Evolutionary conservation across 1,140 invertebrate species (phyloP).

Genomic region (Kradibia gibbosae): DNA sequence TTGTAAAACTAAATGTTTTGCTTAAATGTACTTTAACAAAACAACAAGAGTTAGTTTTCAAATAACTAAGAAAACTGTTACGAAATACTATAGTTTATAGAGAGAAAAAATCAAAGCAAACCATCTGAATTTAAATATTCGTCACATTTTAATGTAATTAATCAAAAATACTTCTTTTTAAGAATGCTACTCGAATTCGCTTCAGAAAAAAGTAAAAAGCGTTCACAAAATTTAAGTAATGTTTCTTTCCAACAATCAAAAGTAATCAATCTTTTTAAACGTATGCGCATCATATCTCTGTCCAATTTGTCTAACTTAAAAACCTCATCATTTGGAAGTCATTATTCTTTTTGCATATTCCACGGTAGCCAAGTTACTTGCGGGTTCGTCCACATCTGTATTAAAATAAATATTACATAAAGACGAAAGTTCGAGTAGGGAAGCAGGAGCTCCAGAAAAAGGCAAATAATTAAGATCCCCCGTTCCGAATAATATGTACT

Average conservation of each 20-base stretch:
- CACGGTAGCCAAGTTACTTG: too few relatives aligned
- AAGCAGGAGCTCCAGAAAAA: background rate
- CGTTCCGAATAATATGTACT: background rate
- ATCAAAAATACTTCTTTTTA: background rate
- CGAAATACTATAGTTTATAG: too few relatives aligned
- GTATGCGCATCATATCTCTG: background rate
- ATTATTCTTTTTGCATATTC: background rate
- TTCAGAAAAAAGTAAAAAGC: background rate
- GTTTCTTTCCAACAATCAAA: background rate
- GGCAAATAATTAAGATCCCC: slow-evolving; percentile 23
- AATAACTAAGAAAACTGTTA: too few relatives aligned
- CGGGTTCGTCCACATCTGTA: background rate
- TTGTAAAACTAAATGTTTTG: too few relatives aligned
- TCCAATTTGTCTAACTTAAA: background rate
- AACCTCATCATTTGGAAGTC: background rate
- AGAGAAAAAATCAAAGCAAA: background rate
- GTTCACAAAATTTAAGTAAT: background rate
- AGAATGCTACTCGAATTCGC: background rate
- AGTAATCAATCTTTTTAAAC: background rate
- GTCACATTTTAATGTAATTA: too few relatives aligned
- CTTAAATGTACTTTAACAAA: too few relatives aligned
- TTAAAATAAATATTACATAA: background rate
- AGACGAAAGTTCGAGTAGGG: background rate
- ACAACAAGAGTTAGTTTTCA: too few relatives aligned
- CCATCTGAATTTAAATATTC: background rate